These are phyloP conservation scores for Nudaria mundana DNA, from an alignment of 2,888 invertebrate genomes.

Conservation along the genomic window DNA sequence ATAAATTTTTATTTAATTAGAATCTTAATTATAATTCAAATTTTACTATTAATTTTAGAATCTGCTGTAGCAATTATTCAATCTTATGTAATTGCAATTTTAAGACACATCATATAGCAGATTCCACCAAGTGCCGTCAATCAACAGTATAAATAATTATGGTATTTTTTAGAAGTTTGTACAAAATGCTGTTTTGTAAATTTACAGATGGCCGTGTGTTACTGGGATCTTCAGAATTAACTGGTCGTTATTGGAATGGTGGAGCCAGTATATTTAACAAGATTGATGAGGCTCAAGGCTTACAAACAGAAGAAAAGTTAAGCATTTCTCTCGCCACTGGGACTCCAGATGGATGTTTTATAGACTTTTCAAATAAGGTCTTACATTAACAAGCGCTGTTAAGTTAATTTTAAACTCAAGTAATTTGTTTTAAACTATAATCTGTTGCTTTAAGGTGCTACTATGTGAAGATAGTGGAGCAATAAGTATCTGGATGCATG, in stretches of 20 bases:
- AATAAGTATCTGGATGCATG: slow-evolving; percentile 59
- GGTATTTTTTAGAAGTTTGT: background rate
- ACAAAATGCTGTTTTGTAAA: background rate
- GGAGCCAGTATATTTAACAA: slow-evolving; percentile 54
- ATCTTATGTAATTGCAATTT: slow-evolving; percentile 84
- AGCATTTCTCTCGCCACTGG: slow-evolving; percentile 56
- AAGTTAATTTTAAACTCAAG: too few relatives aligned
- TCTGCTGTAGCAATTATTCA: slow-evolving; percentile 83
- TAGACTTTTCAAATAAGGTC: slow-evolving; percentile 61
- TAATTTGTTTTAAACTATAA: too few relatives aligned
- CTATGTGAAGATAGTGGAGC: slow-evolving; percentile 72
- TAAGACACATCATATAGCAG: too few relatives aligned
- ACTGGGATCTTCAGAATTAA: slow-evolving; percentile 70
- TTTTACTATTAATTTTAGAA: slow-evolving; percentile 79
- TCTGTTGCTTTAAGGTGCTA: slow-evolving; percentile 48
- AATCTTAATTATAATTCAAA: slow-evolving; percentile 69
- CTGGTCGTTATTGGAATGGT: slow-evolving; percentile 75
- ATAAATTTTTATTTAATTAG: slow-evolving; percentile 46
- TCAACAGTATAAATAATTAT: background rate
- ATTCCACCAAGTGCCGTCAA: too few relatives aligned
- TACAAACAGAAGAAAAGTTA: slow-evolving; percentile 41
- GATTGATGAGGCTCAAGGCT: slow-evolving; percentile 41
- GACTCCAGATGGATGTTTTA: slow-evolving; percentile 69
- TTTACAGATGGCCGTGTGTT: slow-evolving; percentile 65
- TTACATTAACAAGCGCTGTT: too few relatives aligned